Evolutionary conservation across 2,888 invertebrate genomes (phyloP), one percentile per base, ranked within the genome.

Genomic region (Catotricha subobsoleta): DNA sequence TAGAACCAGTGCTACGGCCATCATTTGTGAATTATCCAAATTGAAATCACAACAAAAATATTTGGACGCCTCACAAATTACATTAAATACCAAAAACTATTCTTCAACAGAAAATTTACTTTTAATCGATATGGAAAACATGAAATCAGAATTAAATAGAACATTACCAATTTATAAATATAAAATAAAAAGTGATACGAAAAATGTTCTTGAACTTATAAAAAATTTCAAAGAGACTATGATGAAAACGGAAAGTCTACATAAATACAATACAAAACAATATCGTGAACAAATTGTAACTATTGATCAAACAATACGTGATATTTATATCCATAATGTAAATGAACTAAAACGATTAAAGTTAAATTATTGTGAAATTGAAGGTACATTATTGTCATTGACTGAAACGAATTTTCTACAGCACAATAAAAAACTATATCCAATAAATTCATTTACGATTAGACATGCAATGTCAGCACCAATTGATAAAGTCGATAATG

Each of bases 31-130:
- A 47, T 44, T 62, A 45, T 59, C 57, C 41, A 56, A 59, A 6
- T 51, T 62, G 18, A 62, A 60, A 49, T 53, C 58, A 1, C 62
- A 62, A 46, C 60, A 60, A 51, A 60, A 60, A 49, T 62, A 60
- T 51, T 52, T 62, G 19, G 61, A 62, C 51, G 56, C 56, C 49
- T 55, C 53, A 51, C 60, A 58, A 47, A 46, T 53, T n/a, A 58
- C 55, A 50, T 47, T 59, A 38, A 57, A 54, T 48, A 50, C 56
- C n/a, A 51, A 49, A 27, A 48, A 56, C 48, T 59, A 55, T 34
- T 50, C 31, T n/a, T 10, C 27, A 31, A 16, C 21, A 38, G 41
- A 21, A 20, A 29, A 37, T 35, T 31, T 42, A 35, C 41, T 31
- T 39, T 47, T 59, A 40, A 50, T 51, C 39, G 57, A 60, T 44